Percentiles rank a stretch among this genome's conserved stretches.
These are phyloP conservation scores for Drosophila picticornis DNA, from an alignment of 2,888 invertebrate genomes.

Conservation along the genomic window DNA sequence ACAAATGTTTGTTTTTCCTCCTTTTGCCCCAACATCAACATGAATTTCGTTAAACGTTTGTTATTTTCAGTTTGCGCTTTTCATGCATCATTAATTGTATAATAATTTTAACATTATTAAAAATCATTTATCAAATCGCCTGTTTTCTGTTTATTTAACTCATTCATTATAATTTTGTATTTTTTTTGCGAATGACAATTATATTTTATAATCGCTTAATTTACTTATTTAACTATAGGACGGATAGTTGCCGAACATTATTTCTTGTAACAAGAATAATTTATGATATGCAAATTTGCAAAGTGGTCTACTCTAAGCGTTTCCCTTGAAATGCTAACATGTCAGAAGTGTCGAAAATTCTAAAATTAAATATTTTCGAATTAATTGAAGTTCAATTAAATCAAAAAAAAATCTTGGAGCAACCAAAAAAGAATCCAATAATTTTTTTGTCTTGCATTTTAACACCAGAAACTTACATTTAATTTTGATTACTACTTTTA, in stretches of 20 bases:
- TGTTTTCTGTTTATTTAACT: not conserved
- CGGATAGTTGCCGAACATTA: not conserved
- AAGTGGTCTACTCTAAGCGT: not conserved
- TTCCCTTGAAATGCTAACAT: not conserved
- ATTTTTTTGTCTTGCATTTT: not conserved
- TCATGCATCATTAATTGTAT: slow-evolving; percentile 15
- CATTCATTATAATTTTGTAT: not conserved
- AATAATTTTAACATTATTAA: not conserved
- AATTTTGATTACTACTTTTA: slow-evolving; percentile 10
- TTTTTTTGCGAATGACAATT: not conserved
- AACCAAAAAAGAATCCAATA: not conserved
- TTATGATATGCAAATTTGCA: not conserved
- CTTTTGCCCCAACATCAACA: slow-evolving; percentile 13
- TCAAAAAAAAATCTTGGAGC: not conserved
- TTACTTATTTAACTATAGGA: not conserved
- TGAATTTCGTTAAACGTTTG: slow-evolving; percentile 31
- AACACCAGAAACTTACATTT: not conserved
- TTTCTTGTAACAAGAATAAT: slow-evolving; percentile 4
- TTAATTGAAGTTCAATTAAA: not conserved
- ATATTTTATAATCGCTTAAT: not conserved
- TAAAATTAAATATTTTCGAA: not conserved
- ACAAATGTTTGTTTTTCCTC: not conserved
- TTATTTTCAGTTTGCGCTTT: slow-evolving; percentile 12
- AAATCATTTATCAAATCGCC: not conserved
- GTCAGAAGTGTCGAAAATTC: not conserved